A percentile compares a stretch with the other conserved stretches of the same genome.
phyloP scores from a whole-genome alignment of 2,113 vertebrate genomes.

The Phasianus colchicus region DNA sequence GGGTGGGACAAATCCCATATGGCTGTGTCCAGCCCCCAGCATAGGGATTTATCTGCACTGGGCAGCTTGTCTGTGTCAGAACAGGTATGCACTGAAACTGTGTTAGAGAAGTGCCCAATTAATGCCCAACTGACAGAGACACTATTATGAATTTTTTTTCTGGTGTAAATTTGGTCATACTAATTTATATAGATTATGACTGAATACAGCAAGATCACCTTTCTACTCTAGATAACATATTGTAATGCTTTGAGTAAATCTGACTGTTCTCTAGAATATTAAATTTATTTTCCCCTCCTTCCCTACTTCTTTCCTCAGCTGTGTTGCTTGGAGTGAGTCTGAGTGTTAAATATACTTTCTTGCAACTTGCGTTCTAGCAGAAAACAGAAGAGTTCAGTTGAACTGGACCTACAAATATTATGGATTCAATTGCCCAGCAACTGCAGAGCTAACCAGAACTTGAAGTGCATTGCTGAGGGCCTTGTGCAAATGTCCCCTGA shows the following conservation, averaged over 20 bases:
- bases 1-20: background rate
- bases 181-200: background rate
- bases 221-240: accelerated
- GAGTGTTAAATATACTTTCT: background rate
- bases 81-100: no score
- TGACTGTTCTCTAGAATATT: background rate
- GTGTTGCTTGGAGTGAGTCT: background rate
- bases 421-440: background rate
- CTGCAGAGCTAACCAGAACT: background rate
- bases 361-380: background rate
- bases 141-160: background rate
- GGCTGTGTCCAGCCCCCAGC: background rate
- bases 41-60: no score
- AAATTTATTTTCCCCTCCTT: background rate
- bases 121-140: background rate
- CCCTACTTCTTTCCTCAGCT: background rate
- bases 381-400: background rate
- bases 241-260: background rate
- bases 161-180: background rate
- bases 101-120: background rate
- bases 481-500: background rate
- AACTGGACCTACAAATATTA: background rate
- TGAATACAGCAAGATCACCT: background rate
- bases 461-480: background rate
- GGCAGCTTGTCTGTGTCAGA: no score